Base-by-base conservation (phyloP, 2,888 invertebrate genomes). In the Merodon equestris region DNA sequence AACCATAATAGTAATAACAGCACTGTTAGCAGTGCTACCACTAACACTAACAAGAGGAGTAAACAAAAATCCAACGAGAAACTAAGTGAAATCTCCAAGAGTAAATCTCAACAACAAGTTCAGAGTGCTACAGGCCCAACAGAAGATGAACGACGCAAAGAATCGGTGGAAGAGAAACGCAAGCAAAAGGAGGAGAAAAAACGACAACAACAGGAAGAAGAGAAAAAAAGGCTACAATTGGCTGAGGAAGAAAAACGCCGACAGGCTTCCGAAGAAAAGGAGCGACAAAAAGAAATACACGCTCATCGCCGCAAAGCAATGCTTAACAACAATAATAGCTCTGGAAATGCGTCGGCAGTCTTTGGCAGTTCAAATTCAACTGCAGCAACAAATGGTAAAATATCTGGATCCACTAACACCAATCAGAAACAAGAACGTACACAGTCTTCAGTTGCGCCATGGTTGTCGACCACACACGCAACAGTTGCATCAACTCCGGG, bases 261-360 rank as follows among this genome's bases (percentile, higher is more conserved):
- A 0, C 87, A 87, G 79, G 82, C 84, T 7, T 82, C 84, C 0
- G 88, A 88, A 42, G 89, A 89, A 72, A 87, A 85, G 42, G 87
- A 88, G 44, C 85, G 89, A 0, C 87, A 86, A n/a, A 86, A 86
- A 42, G 87, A 88, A 74, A 88, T 88, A 27, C 87, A 89, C 73
- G 86, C 85, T 1, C 88, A 88, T 64, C 86, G 88, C 1, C 86
- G 88, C 0, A 87, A 88, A 44, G 86, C 86, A 3, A 81, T 88
- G 44, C 84, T 75, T 64, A 74, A 27, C 27, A 27, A 2, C 27
- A 2, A 27, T 27, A 27, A 27, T 27, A n/a, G 70, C 17, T 61
- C 53, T 54, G 66, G 73, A 3, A 53, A 70, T 4, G 47, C 14
- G 2, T 40, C 68, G 57, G 10, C 54, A 0, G 9, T 54, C 18